Percentiles rank a stretch among this genome's conserved stretches.
Evolutionary conservation across 2,113 vertebrate genomes (phyloP).

Genomic region (Ginglymostoma cirratum): DNA sequence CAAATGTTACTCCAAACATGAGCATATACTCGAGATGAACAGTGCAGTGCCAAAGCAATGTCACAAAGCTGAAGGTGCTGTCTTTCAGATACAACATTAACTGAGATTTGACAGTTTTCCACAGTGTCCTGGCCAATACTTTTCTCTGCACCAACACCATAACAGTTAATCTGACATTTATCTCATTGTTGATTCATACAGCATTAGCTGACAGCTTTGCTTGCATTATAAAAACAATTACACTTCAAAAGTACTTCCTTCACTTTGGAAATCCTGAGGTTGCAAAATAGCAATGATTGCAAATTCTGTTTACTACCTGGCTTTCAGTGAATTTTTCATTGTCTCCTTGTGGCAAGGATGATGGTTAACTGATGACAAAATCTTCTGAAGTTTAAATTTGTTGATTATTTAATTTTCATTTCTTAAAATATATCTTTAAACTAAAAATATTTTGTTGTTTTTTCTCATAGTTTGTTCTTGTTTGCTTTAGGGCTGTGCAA

Average conservation of each 20-base stretch:
- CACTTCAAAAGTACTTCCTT: neutral
- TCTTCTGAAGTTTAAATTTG: neutral
- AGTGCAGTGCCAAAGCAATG: neutral
- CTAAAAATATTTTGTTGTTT: neutral
- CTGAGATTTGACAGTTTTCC: neutral
- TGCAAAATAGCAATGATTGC: neutral
- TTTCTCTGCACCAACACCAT: neutral
- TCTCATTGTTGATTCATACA: neutral
- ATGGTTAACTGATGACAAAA: neutral
- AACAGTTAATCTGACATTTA: neutral
- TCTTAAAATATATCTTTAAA: neutral
- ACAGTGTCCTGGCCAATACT: neutral
- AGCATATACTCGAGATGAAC: neutral
- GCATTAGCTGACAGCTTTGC: neutral
- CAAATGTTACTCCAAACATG: neutral
- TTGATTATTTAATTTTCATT: neutral
- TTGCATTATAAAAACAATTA: neutral
- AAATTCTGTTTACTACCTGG: neutral
- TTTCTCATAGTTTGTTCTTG: neutral
- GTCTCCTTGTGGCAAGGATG: neutral
- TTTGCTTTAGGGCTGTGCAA: neutral
- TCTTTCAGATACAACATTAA: neutral
- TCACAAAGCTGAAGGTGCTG: neutral
- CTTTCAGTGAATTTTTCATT: neutral
- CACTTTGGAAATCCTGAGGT: neutral